Base-by-base conservation (phyloP, 2,797 vertebrate genomes). In the Epinephelus coioides region DNA sequence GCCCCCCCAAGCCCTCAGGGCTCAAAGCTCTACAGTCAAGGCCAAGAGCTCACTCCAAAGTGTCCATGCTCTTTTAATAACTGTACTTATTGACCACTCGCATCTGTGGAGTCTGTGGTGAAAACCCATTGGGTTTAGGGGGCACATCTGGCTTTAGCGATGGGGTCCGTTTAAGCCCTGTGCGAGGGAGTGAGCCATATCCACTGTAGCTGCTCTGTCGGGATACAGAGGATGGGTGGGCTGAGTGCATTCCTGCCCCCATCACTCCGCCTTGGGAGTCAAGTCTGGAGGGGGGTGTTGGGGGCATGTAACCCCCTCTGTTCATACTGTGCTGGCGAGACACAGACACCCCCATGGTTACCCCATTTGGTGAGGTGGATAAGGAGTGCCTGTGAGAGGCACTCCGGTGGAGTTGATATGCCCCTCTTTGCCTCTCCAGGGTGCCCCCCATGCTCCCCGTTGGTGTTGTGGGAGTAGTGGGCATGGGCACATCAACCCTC, bases 81-180 rank as follows among this genome's bases (percentile, higher is more conserved):
- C 97, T 99, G 92, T 98, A 99, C 93, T 99, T 99, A 93, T 98
- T 99, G 88, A 98, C 96, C 77, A 97, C 96, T 95, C 97, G 97
- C 95, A 98, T 97, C 82, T 98, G 96, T 19, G 97, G 94, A 67
- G 97, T 97, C 87, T 99, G 98, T 91, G 97, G 98, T 81, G 96
- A 94, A 66, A 99, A 99, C 17, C 97, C 94, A 80, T 95, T 98
- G 84, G 98, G 98, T 96, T 99, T 99, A 88, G 98, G 98, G 88
- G 98, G 98, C 94, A 99, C 97, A 0, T 99, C 98, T 0, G 98
- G 98, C 94, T 98, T 99, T 96, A 99, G 92, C 74, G 98, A 99
- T 74, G 97, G 96, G 91, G 97, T 98, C 96, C 98, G 95, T 97
- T 99, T 99, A 89, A 99, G 83, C 78, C 97, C 97, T 67, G 97